phyloP scores from a whole-genome alignment of 1,140 invertebrate species.

The Homarus americanus region DNA sequence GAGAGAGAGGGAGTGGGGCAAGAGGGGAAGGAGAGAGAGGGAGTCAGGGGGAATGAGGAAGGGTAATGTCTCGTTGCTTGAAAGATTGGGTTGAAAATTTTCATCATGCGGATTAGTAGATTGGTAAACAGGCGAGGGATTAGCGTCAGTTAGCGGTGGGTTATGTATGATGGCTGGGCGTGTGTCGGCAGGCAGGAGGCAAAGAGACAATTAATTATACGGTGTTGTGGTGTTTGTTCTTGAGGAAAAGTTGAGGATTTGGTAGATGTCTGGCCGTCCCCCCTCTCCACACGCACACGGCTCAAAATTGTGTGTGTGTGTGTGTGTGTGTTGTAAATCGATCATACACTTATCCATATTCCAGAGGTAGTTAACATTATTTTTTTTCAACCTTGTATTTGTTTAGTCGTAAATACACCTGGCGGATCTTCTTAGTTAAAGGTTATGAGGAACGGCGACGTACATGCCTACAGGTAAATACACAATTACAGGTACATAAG shows the following conservation, averaged over 20 bases:
- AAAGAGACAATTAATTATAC: too few species aligned
- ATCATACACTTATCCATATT: background rate
- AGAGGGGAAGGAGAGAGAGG: background rate
- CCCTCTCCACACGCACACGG: background rate
- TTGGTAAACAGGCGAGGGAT: background rate
- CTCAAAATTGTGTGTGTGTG: too few species aligned
- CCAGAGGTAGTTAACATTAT: background rate
- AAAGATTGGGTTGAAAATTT: background rate
- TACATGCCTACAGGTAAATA: background rate
- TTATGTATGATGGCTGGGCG: background rate
- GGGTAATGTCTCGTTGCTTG: background rate
- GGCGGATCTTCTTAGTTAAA: background rate
- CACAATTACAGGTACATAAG: background rate
- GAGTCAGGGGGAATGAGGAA: too few species aligned
- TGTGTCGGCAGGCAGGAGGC: background rate
- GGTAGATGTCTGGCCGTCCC: too few species aligned
- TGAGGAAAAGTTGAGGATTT: too few species aligned
- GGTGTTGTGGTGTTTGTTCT: too few species aligned
- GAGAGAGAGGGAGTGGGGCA: background rate
- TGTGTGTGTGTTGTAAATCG: background rate
- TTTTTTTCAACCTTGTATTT: background rate
- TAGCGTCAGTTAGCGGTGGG: background rate
- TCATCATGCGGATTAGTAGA: background rate
- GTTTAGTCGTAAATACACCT: background rate
- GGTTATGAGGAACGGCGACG: background rate